phyloP scores from a whole-genome alignment of 37 sponge, comb jelly and placozoan species.

The Halisarca cf. caerulea region DNA sequence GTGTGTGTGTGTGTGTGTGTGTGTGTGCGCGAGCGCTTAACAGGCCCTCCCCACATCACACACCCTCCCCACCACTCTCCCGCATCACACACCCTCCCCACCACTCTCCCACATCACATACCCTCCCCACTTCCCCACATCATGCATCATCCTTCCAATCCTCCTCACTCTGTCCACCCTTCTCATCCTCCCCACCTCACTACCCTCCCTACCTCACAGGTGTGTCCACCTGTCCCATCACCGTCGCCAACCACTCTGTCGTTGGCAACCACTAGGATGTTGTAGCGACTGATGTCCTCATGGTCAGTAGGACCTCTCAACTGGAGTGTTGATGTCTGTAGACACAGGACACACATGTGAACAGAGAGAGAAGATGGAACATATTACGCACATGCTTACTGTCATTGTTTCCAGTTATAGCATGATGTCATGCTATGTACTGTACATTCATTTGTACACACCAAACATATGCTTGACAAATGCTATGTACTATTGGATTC shows the following conservation, averaged over 20 bases:
- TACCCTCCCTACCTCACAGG: constrained; percentile 28
- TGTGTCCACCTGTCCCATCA: background rate
- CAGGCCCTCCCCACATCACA: no score
- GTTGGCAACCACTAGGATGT: constrained; percentile 11
- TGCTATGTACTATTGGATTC: no score
- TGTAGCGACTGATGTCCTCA: background rate
- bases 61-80: no score
- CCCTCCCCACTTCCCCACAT: no score
- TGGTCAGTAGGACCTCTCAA: constrained; percentile 13
- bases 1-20: background rate
- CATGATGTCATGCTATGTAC: no score
- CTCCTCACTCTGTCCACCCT: background rate
- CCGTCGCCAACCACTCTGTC: background rate
- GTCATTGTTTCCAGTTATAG: no score
- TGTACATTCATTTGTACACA: no score
- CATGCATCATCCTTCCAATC: background rate
- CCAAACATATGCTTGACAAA: no score
- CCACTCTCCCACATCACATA: no score
- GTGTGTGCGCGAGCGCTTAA: background rate
- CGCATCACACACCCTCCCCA: no score
- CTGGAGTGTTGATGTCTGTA: background rate
- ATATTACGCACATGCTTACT: background rate
- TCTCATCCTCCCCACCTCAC: no score
- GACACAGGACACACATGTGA: no score
- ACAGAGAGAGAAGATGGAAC: background rate